Conservation (phyloP, 2,888 invertebrate genomes). For the Athetis lepigone region DNA sequence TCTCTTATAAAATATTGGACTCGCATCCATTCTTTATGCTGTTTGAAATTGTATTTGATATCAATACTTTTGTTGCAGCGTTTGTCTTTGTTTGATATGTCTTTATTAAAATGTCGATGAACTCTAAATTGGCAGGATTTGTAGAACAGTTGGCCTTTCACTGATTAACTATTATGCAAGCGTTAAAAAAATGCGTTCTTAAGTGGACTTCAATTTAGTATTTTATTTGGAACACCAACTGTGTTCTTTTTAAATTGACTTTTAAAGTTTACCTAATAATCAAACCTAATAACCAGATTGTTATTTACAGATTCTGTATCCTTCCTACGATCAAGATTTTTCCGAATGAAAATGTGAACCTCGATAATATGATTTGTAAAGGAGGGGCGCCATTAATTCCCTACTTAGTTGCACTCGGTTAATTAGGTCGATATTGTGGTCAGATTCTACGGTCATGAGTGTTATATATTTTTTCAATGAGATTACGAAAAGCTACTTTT, state of each 20-base stretch:
- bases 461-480: too few relatives aligned
- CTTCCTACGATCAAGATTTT: not conserved
- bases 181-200: slow-evolving; percentile 33
- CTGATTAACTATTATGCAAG: slow-evolving; percentile 16
- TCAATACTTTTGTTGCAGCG: slow-evolving; percentile 53
- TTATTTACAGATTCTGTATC: not conserved
- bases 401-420: too few relatives aligned
- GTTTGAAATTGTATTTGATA: slow-evolving; percentile 63
- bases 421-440: too few relatives aligned
- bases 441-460: too few relatives aligned
- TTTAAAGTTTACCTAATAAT: slow-evolving; percentile 16
- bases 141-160: slow-evolving; percentile 29
- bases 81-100: slow-evolving; percentile 33
- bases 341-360: too few relatives aligned
- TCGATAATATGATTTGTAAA: too few relatives aligned
- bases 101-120: slow-evolving; percentile 40
- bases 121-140: slow-evolving; percentile 13
- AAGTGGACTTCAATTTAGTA: slow-evolving; percentile 24
- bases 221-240: slow-evolving; percentile 42
- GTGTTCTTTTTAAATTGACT: slow-evolving; percentile 13
- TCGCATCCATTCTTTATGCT: slow-evolving; percentile 68
- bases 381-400: too few relatives aligned
- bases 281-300: not conserved
- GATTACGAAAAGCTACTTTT: too few relatives aligned
- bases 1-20: slow-evolving; percentile 73